A percentile compares a stretch with the other conserved stretches of the same genome.
Conservation (phyloP, 1,140 invertebrate genomes). For the Paraescarpia echinospica region DNA sequence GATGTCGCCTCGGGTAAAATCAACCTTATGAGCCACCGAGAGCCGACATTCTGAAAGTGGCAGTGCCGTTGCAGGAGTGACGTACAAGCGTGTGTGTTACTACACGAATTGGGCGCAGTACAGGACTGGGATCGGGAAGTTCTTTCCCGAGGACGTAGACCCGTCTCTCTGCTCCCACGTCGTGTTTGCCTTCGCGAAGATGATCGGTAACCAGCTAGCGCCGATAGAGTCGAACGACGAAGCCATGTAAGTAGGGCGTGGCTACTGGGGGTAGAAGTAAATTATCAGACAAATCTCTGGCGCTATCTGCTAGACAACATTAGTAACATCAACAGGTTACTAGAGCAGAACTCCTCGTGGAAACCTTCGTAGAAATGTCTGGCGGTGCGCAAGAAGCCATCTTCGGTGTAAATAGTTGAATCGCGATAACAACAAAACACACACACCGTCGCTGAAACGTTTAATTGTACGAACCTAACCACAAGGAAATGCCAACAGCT, state of each 20-base stretch:
- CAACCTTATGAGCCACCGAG: not conserved
- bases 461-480: too few species aligned
- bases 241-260: not conserved
- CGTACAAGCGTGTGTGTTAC: conserved; percentile 47
- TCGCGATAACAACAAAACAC: too few species aligned
- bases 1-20: not conserved
- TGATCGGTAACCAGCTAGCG: conserved; percentile 60
- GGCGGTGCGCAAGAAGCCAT: too few species aligned
- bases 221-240: conserved; percentile 53
- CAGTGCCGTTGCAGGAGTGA: not conserved
- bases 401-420: too few species aligned
- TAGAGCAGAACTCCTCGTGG: too few species aligned
- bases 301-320: too few species aligned
- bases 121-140: conserved; percentile 48
- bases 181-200: conserved; percentile 75
- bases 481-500: too few species aligned
- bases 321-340: too few species aligned
- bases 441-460: too few species aligned
- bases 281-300: too few species aligned
- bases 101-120: conserved; percentile 56
- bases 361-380: too few species aligned
- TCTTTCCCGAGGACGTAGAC: conserved; percentile 69
- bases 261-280: not conserved
- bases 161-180: conserved; percentile 77
- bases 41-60: not conserved